These are phyloP conservation scores for Holothuria glaberrima DNA, from an alignment of 35 echinoderm and acorn worm genomes.

Conservation along the genomic window DNA sequence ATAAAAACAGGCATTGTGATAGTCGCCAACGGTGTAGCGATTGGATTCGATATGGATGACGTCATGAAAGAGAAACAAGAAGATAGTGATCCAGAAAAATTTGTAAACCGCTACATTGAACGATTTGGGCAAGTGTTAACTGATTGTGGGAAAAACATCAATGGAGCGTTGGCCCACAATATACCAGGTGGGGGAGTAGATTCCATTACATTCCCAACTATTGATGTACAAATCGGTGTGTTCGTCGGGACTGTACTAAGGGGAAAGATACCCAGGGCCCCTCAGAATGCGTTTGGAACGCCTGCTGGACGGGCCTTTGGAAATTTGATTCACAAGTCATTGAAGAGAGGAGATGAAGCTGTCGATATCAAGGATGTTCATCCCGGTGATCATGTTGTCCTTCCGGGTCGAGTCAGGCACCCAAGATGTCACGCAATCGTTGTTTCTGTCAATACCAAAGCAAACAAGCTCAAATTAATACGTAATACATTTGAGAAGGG, in stretches of 20 bases:
- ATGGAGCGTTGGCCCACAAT: slow-evolving; percentile 10
- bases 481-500: slow-evolving; percentile 21
- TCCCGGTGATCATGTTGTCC: slow-evolving; percentile 37
- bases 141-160: background rate
- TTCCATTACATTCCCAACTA: background rate
- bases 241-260: slow-evolving; percentile 5
- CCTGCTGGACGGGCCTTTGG: slow-evolving; percentile 10
- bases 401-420: slow-evolving; percentile 28
- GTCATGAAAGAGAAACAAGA: background rate
- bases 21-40: background rate
- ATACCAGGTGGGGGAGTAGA: slow-evolving; percentile 8
- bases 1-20: slow-evolving; percentile 18
- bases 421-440: slow-evolving; percentile 56
- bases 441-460: slow-evolving; percentile 10
- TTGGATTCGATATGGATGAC: slow-evolving; percentile 16
- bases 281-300: slow-evolving; percentile 31
- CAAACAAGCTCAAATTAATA: slow-evolving; percentile 20
- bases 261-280: background rate
- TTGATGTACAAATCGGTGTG: slow-evolving; percentile 16
- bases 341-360: slow-evolving; percentile 32
- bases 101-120: background rate
- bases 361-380: background rate
- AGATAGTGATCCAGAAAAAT: background rate
- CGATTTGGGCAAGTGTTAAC: background rate
- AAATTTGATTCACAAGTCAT: slow-evolving; percentile 46